Conservation (phyloP, 2,113 vertebrate genomes). For the Athene noctua region DNA sequence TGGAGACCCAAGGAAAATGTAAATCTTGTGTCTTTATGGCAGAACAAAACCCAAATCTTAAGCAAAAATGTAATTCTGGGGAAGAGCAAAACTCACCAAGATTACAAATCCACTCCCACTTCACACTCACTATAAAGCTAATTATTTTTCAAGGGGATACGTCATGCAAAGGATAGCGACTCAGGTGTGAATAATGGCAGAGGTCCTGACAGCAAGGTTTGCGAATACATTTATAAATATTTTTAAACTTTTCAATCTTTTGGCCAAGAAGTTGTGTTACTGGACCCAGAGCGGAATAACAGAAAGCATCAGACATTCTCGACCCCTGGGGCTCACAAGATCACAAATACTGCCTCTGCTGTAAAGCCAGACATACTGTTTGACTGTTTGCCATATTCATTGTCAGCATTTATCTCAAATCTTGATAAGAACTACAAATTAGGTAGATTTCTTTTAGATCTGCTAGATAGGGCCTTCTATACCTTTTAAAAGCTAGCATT, state of each 20-base stretch:
- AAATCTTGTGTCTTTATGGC: not conserved
- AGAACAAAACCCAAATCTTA: not conserved
- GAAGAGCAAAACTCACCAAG: not conserved
- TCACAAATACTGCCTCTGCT: not conserved
- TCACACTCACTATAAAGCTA: not conserved
- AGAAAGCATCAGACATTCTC: not conserved
- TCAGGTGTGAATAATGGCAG: not conserved
- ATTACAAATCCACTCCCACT: not conserved
- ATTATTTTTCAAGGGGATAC: not conserved
- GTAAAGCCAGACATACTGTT: not conserved
- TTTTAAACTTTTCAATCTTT: not conserved
- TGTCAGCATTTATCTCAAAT: not conserved
- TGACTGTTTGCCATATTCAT: fast-evolving
- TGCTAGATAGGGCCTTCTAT: not conserved
- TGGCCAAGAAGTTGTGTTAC: not conserved
- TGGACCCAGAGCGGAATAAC: not conserved
- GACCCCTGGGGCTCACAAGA: not conserved
- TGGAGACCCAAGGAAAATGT: not conserved
- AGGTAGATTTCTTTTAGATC: not conserved
- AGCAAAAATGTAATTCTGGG: not conserved
- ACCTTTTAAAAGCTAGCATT: not conserved
- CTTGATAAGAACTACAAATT: not conserved
- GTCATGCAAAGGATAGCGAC: not conserved
- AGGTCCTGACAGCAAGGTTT: not conserved
- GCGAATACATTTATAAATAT: not conserved